A percentile compares a stretch with the other conserved stretches of the same genome.
These are phyloP conservation scores for Acanthisitta chloris DNA, from an alignment of 2,113 vertebrate genomes.

Conservation along the genomic window DNA sequence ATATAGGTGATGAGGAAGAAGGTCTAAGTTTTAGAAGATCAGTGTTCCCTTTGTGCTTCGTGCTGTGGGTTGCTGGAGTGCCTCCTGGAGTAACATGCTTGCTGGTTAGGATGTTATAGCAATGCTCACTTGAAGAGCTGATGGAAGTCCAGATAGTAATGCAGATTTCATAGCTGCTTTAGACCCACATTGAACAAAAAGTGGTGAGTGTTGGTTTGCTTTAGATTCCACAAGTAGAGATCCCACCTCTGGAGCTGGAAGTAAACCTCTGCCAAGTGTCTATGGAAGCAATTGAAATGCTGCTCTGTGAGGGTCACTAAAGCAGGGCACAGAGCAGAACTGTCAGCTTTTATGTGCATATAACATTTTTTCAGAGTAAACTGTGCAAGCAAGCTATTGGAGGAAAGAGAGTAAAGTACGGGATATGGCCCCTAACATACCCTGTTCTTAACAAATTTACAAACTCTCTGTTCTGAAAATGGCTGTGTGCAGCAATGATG, in stretches of 20 bases:
- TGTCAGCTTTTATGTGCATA: background rate
- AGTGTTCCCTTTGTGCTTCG: background rate
- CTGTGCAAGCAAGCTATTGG: background rate
- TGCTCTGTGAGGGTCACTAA: background rate
- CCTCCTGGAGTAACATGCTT: background rate
- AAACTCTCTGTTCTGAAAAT: background rate
- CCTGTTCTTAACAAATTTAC: background rate
- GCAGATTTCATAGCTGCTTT: background rate
- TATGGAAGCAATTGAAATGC: rapidly evolving
- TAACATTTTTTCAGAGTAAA: background rate
- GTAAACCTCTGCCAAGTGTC: background rate
- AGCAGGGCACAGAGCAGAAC: background rate
- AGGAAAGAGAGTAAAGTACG: background rate
- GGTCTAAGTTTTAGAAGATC: background rate
- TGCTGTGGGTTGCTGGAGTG: background rate
- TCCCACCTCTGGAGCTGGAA: background rate
- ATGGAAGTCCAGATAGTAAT: background rate
- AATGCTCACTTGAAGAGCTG: background rate
- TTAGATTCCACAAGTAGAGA: background rate
- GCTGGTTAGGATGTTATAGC: background rate
- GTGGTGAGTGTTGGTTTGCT: background rate
- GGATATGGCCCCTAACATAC: background rate
- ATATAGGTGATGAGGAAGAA: background rate
- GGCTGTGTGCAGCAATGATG: background rate
- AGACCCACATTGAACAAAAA: background rate